phyloP scores from a whole-genome alignment of 2,113 vertebrate genomes.

The Petrocephalus microphthalmus region DNA sequence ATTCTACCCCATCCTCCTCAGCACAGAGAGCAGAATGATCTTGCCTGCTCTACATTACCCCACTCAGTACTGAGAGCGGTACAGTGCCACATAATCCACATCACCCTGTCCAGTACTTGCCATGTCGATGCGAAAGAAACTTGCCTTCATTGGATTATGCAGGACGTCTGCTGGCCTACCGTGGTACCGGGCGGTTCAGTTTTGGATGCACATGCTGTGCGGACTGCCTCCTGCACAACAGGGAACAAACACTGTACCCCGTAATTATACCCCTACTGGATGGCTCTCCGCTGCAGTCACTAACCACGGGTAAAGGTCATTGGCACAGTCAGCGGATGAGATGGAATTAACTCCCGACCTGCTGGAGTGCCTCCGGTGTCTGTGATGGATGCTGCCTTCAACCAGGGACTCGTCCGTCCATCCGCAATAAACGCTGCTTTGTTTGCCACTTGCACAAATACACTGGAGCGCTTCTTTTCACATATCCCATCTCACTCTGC shows the following conservation, averaged over 20 bases:
- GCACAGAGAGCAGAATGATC: no score
- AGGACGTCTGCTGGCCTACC: not conserved
- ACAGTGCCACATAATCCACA: not conserved
- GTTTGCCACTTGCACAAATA: not conserved
- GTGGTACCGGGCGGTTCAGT: not conserved
- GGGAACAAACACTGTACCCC: not conserved
- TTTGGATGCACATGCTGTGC: not conserved
- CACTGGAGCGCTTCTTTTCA: not conserved
- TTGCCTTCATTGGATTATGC: not conserved
- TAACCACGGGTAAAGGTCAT: not conserved
- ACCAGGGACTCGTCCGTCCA: not conserved
- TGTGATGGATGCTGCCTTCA: not conserved
- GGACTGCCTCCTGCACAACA: not conserved
- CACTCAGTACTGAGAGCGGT: no score
- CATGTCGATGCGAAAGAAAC: not conserved
- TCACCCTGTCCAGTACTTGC: not conserved
- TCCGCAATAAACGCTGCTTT: not conserved
- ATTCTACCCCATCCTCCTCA: no score
- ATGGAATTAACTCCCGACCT: not conserved
- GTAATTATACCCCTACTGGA: not conserved
- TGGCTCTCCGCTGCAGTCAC: not conserved
- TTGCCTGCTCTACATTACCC: no score
- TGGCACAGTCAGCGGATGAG: not conserved
- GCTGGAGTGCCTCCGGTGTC: not conserved
- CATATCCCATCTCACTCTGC: not conserved